Evolutionary conservation across 92 coral and sea anemone genomes (phyloP).

Genomic region (Anthopleura xanthogrammica): DNA sequence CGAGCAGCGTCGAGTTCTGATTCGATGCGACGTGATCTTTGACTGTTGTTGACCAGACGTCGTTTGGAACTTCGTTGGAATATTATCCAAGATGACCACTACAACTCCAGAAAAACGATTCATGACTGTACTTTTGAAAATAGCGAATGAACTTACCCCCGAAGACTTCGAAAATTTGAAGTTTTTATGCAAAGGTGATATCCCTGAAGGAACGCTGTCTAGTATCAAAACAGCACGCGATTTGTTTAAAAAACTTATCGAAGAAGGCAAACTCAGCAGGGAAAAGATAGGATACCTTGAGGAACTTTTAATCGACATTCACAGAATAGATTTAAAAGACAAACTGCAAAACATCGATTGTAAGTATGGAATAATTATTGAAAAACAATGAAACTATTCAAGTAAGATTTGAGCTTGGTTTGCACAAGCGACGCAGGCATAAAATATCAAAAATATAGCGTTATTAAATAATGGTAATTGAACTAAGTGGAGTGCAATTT

Average conservation of each 20-base stretch:
- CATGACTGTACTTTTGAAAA: neutral
- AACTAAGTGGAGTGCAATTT: too few species aligned
- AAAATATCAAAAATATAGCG: too few species aligned
- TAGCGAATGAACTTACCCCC: neutral
- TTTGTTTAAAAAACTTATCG: conserved; percentile 15
- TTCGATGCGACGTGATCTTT: neutral
- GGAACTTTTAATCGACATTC: neutral
- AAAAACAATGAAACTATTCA: too few species aligned
- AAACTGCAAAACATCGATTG: conserved; percentile 8
- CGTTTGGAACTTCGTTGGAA: neutral
- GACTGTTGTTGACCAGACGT: neutral
- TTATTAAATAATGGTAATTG: too few species aligned
- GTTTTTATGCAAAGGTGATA: conserved; percentile 12
- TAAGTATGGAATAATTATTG: neutral
- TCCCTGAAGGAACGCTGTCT: neutral
- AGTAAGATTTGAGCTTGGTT: too few species aligned
- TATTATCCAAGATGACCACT: neutral
- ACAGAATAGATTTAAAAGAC: neutral
- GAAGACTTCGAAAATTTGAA: conserved; percentile 2
- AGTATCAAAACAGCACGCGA: neutral
- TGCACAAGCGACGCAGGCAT: too few species aligned
- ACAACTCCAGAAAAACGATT: neutral
- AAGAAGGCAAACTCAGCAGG: neutral
- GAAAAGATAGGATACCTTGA: neutral
- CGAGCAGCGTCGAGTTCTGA: too few species aligned